Evolutionary conservation across 2,113 vertebrate genomes (phyloP), one percentile per base, ranked within the genome.

Genomic region (Rhipidura dahli): DNA sequence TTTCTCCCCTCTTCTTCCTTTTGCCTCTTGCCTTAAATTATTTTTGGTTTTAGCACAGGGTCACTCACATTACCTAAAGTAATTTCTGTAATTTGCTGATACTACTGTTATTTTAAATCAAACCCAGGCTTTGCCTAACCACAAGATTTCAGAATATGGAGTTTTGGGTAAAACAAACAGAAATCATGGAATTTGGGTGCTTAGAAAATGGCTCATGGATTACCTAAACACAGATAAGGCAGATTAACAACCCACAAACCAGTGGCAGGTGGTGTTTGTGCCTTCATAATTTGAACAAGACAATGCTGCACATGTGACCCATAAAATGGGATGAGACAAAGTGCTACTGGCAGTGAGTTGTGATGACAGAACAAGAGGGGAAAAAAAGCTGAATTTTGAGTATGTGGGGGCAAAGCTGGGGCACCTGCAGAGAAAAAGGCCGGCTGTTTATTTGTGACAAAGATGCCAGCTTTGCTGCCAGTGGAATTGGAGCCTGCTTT

Each of bases 241-340:
- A 86, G 76, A 89, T 75, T 89, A 86, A 54, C 87, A 79, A 4
- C 40, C 27, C 78, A 68, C 33, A 81, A 63, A 44, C 64, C 80
- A 87, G 76, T 81, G 69, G 86, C 91, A 96, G 83, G 95, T 87
- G 89, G 77, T 82, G 80, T n/a, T 93, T 81, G 60, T 89, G 76
- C 60, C 49, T 51, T 91, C 72, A 44, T 91, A 21, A 92, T 82
- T 69, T 80, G 40, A 79, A 61, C 31, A 85, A 73, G 47, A 88
- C 68, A 93, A 47, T 71, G 64, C 76, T 81, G 68, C 56, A 64
- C 69, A 47, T 84, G 83, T 76, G 65, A 93, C 37, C 69, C 76
- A 60, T 59, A 76, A 92, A 96, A 76, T 83, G 35, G 35, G 50
- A 65, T 66, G 75, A 70, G 81, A 87, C 6, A 44, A 91, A 85